These are phyloP conservation scores for Crioceris asparagi DNA, from an alignment of 2,888 invertebrate species.

Conservation along the genomic window DNA sequence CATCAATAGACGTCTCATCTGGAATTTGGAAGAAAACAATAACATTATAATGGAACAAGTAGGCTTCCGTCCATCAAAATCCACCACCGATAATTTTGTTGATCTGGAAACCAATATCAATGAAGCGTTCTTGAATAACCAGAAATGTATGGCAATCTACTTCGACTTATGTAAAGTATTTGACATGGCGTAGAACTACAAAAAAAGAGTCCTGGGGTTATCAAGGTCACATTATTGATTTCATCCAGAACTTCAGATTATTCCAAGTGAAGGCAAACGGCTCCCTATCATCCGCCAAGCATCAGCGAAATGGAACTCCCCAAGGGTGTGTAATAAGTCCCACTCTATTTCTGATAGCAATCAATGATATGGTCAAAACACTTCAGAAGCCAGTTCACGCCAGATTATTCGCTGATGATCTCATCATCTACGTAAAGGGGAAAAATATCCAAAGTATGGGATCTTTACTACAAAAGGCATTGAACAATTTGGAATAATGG, in stretches of 20 bases:
- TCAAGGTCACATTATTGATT: neutral
- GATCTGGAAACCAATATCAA: slow-evolving; percentile 1
- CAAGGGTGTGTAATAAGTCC: slow-evolving; percentile 3
- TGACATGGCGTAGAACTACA: slow-evolving; percentile 2
- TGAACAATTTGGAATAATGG: neutral
- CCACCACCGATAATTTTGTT: slow-evolving; percentile 1
- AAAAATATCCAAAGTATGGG: neutral
- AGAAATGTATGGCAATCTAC: neutral
- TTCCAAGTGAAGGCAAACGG: neutral
- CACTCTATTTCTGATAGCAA: slow-evolving; percentile 3
- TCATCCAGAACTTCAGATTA: neutral
- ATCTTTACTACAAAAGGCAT: neutral
- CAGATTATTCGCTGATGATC: slow-evolving; percentile 4
- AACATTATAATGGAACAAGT: slow-evolving; percentile 2
- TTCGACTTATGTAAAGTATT: neutral
- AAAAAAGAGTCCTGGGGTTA: neutral
- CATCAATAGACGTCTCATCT: slow-evolving; percentile 3
- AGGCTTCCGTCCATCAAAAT: slow-evolving; percentile 1
- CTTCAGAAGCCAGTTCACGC: slow-evolving; percentile 2
- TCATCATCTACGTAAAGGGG: slow-evolving; percentile 3
- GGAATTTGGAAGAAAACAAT: slow-evolving; percentile 1
- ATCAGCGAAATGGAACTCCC: neutral
- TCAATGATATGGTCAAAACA: slow-evolving; percentile 1
- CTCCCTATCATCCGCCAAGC: neutral
- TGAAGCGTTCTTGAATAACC: slow-evolving; percentile 1